A percentile compares a stretch with the other conserved stretches of the same genome.
phyloP scores from a whole-genome alignment of 1,140 invertebrate species.

The Sycophaga agraensis region DNA sequence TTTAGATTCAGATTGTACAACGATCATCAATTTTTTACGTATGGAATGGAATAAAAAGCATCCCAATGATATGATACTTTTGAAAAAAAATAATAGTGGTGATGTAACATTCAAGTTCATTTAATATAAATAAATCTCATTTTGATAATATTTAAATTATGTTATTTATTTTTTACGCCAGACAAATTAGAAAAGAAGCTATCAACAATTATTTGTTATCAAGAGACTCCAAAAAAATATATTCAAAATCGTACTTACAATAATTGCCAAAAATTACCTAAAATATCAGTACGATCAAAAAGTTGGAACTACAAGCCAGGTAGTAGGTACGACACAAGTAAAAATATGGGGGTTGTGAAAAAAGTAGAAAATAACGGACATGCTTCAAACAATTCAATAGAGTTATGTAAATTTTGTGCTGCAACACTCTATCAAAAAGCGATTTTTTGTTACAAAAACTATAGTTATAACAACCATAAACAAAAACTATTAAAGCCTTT shows the following conservation, averaged over 20 bases:
- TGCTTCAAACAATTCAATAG: too few relatives aligned
- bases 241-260: slow-evolving; percentile 1
- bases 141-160: too few relatives aligned
- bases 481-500: neutral
- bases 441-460: neutral
- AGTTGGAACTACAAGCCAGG: slow-evolving; percentile 41
- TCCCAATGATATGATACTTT: slow-evolving; percentile 36
- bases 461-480: slow-evolving; percentile 1
- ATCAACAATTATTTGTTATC: slow-evolving; percentile 45
- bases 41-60: slow-evolving; percentile 53
- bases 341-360: too few relatives aligned
- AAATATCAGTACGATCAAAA: slow-evolving; percentile 32
- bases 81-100: slow-evolving; percentile 31
- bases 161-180: slow-evolving; percentile 27
- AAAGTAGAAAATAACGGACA: too few relatives aligned
- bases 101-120: neutral
- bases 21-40: slow-evolving; percentile 55
- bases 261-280: neutral
- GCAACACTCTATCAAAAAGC: neutral
- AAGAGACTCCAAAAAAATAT: slow-evolving; percentile 22
- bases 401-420: too few relatives aligned
- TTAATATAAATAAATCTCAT: too few relatives aligned
- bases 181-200: slow-evolving; percentile 38
- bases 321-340: slow-evolving; percentile 45
- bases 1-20: slow-evolving; percentile 50